phyloP scores from a whole-genome alignment of 2,888 invertebrate species.

The Drosophila limbata region DNA sequence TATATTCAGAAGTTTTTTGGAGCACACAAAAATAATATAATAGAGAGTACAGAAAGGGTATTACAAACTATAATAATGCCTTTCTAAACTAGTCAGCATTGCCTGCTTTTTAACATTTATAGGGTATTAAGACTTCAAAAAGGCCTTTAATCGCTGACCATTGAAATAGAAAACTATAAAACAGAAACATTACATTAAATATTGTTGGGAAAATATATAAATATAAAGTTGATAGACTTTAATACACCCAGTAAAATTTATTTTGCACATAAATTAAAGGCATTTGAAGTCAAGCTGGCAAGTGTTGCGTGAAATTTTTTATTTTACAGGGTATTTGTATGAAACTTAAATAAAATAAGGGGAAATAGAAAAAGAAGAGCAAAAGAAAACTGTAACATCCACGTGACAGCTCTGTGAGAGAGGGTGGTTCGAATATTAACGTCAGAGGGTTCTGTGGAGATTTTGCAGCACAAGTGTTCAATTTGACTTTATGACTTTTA shows the following conservation, averaged over 20 bases:
- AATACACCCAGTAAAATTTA: constrained; percentile 7
- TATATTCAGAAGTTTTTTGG: neutral
- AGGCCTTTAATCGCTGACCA: neutral
- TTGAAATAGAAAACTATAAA: constrained; percentile 37
- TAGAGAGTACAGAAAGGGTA: neutral
- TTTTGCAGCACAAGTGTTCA: constrained; percentile 64
- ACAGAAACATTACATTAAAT: constrained; percentile 9
- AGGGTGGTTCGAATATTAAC: constrained; percentile 18
- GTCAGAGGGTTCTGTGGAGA: neutral
- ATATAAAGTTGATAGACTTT: neutral
- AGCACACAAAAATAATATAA: neutral
- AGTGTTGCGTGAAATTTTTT: neutral
- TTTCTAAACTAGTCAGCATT: neutral
- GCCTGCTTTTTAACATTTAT: neutral
- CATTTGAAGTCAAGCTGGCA: neutral
- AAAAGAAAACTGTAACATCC: constrained; percentile 9
- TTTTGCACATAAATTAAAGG: neutral
- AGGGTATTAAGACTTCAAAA: neutral
- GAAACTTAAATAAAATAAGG: constrained; percentile 43
- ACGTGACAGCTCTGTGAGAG: constrained; percentile 14
- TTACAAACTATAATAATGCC: neutral
- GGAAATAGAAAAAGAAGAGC: neutral
- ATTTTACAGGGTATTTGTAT: constrained; percentile 37
- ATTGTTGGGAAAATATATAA: neutral
- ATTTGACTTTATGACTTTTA: constrained; percentile 79